Evolutionary conservation across 2,888 invertebrate species (phyloP).

Genomic region (Eretmocerus hayati): DNA sequence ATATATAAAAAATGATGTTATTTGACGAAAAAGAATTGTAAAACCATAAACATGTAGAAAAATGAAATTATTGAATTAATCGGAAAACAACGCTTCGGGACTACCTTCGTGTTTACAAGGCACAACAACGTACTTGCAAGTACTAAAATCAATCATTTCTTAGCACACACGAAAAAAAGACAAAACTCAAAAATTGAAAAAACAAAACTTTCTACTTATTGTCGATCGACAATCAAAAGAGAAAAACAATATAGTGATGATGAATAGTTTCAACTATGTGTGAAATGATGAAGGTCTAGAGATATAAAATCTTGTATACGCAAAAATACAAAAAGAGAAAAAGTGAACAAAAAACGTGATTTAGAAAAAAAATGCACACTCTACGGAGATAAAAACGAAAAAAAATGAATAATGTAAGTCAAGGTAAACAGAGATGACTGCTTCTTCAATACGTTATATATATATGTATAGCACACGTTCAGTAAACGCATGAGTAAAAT

Average conservation of each 20-base stretch:
- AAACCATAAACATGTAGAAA: too few relatives aligned
- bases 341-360: slow-evolving; percentile 8
- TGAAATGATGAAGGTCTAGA: not conserved
- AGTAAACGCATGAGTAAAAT: slow-evolving; percentile 8
- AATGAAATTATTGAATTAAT: too few relatives aligned
- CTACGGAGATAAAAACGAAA: slow-evolving; percentile 26
- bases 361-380: slow-evolving; percentile 30
- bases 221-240: slow-evolving; percentile 19
- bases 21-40: too few relatives aligned
- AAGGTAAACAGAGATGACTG: slow-evolving; percentile 15
- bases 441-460: slow-evolving; percentile 13
- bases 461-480: slow-evolving; percentile 5
- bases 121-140: slow-evolving; percentile 16
- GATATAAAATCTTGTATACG: not conserved
- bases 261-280: slow-evolving; percentile 5
- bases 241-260: slow-evolving; percentile 9
- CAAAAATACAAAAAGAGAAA: slow-evolving; percentile 4
- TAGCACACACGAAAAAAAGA: slow-evolving; percentile 23
- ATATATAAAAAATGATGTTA: too few relatives aligned
- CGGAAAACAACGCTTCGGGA: slow-evolving; percentile 12
- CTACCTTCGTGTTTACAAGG: slow-evolving; percentile 4
- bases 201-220: slow-evolving; percentile 17
- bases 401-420: slow-evolving; percentile 16
- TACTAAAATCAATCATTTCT: slow-evolving; percentile 19
- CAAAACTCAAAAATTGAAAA: slow-evolving; percentile 10